Evolutionary conservation across 1,140 invertebrate species (phyloP).

Genomic region (Amyelois transitella): DNA sequence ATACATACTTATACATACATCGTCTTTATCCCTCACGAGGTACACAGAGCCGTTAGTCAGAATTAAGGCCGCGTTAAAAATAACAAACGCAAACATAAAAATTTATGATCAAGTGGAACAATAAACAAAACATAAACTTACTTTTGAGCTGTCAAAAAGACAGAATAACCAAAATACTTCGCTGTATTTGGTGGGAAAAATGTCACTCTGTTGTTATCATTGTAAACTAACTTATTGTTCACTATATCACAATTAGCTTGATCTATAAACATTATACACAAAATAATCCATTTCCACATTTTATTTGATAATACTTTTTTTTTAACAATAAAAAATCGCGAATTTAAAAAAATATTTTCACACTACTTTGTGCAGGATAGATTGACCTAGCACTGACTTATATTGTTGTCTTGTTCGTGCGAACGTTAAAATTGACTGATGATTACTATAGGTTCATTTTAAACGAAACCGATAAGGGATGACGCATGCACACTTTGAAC

Average conservation of each 20-base stretch:
- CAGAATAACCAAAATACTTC: slow-evolving; percentile 43
- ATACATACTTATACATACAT: no score
- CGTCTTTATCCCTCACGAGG: no score
- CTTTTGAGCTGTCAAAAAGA: slow-evolving; percentile 14
- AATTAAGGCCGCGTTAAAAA: no score
- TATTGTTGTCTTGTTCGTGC: no score
- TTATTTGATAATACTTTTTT: not conserved
- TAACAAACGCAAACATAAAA: no score
- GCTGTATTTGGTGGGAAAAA: slow-evolving; percentile 24
- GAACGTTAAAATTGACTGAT: no score
- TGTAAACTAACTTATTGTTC: slow-evolving; percentile 26
- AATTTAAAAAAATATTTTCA: not conserved
- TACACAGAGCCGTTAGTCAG: no score
- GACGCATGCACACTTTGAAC: no score
- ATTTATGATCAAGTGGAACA: not conserved
- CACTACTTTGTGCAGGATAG: no score
- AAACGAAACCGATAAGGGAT: no score
- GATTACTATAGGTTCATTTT: no score
- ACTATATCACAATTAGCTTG: not conserved
- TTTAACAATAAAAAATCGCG: not conserved
- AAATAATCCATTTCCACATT: not conserved
- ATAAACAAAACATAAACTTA: not conserved
- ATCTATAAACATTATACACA: not conserved
- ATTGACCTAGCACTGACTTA: no score
- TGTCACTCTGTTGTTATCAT: slow-evolving; percentile 31